phyloP scores from a whole-genome alignment of 2,888 invertebrate genomes.

The Asteroscopus sphinx region DNA sequence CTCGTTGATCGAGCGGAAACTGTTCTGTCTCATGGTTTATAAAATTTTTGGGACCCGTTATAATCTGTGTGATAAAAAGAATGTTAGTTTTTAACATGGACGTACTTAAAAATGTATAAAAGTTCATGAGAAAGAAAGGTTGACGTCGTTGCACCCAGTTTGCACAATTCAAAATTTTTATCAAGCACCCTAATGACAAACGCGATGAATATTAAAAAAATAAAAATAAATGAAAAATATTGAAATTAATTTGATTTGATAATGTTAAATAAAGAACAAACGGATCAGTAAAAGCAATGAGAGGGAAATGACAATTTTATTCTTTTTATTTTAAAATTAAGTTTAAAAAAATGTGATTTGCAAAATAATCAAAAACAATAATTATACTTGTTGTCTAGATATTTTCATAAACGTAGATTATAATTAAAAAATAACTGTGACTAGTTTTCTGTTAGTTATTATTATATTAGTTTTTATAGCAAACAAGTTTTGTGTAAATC shows the following conservation, averaged over 20 bases:
- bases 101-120: slow-evolving; percentile 59
- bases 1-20: slow-evolving; percentile 81
- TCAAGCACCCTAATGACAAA: slow-evolving; percentile 61
- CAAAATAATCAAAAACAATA: slow-evolving; percentile 38
- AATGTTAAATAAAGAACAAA: slow-evolving; percentile 25
- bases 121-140: slow-evolving; percentile 77
- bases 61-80: slow-evolving; percentile 77
- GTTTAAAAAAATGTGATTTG: slow-evolving; percentile 45
- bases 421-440: slow-evolving; percentile 52
- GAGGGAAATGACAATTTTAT: slow-evolving; percentile 35
- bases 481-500: slow-evolving; percentile 71
- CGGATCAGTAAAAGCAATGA: slow-evolving; percentile 40
- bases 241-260: slow-evolving; percentile 30
- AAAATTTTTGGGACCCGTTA: slow-evolving; percentile 80
- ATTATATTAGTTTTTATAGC: slow-evolving; percentile 70
- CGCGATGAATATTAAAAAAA: slow-evolving; percentile 41
- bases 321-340: slow-evolving; percentile 34
- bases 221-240: slow-evolving; percentile 17
- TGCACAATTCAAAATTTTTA: slow-evolving; percentile 74
- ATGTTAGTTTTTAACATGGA: slow-evolving; percentile 57
- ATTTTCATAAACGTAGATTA: slow-evolving; percentile 53
- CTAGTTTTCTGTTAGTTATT: slow-evolving; percentile 69
- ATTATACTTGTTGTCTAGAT: slow-evolving; percentile 51
- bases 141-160: slow-evolving; percentile 77
- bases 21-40: slow-evolving; percentile 82